A percentile compares a stretch with the other conserved stretches of the same genome.
Evolutionary conservation across 2,888 invertebrate species (phyloP).

Genomic region (Cremastinae sp.): DNA sequence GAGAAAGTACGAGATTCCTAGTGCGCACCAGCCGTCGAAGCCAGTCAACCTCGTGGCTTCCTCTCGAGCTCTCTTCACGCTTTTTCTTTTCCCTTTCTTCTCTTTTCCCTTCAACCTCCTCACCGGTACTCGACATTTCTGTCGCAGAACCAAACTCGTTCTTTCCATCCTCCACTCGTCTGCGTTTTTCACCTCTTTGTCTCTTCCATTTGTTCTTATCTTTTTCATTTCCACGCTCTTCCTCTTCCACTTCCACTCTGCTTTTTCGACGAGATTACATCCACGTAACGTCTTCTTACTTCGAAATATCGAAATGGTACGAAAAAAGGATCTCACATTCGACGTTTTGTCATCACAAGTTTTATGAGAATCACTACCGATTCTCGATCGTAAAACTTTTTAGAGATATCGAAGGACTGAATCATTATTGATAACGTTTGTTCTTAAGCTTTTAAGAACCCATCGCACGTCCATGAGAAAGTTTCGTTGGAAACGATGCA

Average conservation of each 20-base stretch:
- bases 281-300: too few relatives aligned
- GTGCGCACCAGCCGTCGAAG: constrained; percentile 34
- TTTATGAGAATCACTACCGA: too few relatives aligned
- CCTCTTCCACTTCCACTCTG: not conserved
- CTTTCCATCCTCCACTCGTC: not conserved
- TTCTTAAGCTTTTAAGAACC: too few relatives aligned
- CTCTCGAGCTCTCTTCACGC: constrained; percentile 21
- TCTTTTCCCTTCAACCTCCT: not conserved
- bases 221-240: not conserved
- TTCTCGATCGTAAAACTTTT: too few relatives aligned
- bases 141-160: not conserved
- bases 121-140: not conserved
- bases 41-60: constrained; percentile 39
- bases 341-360: too few relatives aligned
- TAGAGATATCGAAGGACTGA: too few relatives aligned
- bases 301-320: too few relatives aligned
- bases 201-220: not conserved
- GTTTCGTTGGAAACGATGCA: too few relatives aligned
- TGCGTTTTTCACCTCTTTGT: too few relatives aligned
- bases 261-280: constrained; percentile 1
- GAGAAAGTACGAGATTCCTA: constrained; percentile 24
- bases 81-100: constrained; percentile 8
- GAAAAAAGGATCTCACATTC: too few relatives aligned
- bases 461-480: too few relatives aligned
- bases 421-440: too few relatives aligned